These are phyloP conservation scores for Empis livida DNA, from an alignment of 2,888 invertebrate species.

Conservation along the genomic window DNA sequence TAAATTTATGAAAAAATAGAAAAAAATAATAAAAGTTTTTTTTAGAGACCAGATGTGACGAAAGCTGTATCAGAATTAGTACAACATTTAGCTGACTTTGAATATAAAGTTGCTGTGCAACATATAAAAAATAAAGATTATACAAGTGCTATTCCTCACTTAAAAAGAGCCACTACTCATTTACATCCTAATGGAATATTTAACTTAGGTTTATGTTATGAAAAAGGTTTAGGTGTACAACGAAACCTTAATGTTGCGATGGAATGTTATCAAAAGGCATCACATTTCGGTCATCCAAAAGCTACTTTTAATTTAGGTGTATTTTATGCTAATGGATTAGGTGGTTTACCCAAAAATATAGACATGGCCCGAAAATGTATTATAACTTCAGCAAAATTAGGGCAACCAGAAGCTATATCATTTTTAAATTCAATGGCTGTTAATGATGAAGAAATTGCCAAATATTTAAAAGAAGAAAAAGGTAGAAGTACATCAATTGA, in stretches of 20 bases:
- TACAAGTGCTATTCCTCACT: constrained; percentile 42
- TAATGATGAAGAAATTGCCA: neutral
- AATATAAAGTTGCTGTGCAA: constrained; percentile 45
- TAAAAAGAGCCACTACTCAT: constrained; percentile 42
- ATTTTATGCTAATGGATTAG: constrained; percentile 51
- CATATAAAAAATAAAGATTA: constrained; percentile 45
- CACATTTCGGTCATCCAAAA: constrained; percentile 47
- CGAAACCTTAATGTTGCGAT: constrained; percentile 51
- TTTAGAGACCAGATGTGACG: constrained; percentile 9
- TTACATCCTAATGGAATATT: constrained; percentile 49
- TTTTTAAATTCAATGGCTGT: neutral
- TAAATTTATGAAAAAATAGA: no score
- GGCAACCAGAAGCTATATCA: constrained; percentile 43
- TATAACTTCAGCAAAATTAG: constrained; percentile 43
- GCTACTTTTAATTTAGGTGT: constrained; percentile 59
- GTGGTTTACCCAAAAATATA: constrained; percentile 41
- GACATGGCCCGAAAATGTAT: constrained; percentile 42
- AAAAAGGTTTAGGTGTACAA: constrained; percentile 49
- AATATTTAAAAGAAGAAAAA: neutral
- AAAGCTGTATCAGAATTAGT: constrained; percentile 36
- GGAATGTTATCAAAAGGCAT: constrained; percentile 50
- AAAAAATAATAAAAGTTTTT: neutral
- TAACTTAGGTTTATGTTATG: constrained; percentile 56
- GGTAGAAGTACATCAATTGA: neutral
- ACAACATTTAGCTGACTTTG: constrained; percentile 44